Evolutionary conservation across 1,140 invertebrate genomes (phyloP), one percentile per base, ranked within the genome.

Genomic region (Drosophila gunungcola): DNA sequence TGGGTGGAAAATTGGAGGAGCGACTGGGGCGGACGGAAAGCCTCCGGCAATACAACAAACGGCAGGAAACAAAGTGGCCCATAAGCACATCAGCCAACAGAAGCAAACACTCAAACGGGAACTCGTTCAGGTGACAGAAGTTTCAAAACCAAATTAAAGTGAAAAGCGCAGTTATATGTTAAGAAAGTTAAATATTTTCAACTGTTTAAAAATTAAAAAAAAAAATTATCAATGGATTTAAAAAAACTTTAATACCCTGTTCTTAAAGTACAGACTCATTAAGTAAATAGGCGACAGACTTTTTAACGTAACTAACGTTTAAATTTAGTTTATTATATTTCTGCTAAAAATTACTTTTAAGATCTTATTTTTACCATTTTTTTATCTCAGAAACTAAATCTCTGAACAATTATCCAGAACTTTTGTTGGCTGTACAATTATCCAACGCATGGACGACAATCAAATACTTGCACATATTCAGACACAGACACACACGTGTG

Each of bases 21-120:
- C 36, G n/a, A 12, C 42, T 27, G 51, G 2, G 57, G 75, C 21
- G 36, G 53, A 46, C 48, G 63, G 45, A 46, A 46, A 29, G 61
- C 54, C 80, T 48, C 53, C 51, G 63, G 74, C 64, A 76, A 54
- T 43, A 78, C 46, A 67, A 64, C 38, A 43, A 75, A 39, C 70
- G 56, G 51, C 57, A 58, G 58, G 58, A 86, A 88, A 72, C 81
- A 85, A 86, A 86, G 81, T 78, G 61, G 81, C 83, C 82, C 67
- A 75, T 62, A 78, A 86, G 78, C 65, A 81, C 77, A 80, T 53
- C 84, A 70, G 73, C 73, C 68, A 73, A 86, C 82, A 80, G 63
- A 61, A 55, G 73, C 57, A 85, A 56, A 34, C 42, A 46, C 54
- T 46, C 39, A 27, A 75, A 34, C 54, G 74, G 38, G 16, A 55